Base-by-base conservation (phyloP, 2,888 invertebrate genomes). In the Philaethria dido region DNA sequence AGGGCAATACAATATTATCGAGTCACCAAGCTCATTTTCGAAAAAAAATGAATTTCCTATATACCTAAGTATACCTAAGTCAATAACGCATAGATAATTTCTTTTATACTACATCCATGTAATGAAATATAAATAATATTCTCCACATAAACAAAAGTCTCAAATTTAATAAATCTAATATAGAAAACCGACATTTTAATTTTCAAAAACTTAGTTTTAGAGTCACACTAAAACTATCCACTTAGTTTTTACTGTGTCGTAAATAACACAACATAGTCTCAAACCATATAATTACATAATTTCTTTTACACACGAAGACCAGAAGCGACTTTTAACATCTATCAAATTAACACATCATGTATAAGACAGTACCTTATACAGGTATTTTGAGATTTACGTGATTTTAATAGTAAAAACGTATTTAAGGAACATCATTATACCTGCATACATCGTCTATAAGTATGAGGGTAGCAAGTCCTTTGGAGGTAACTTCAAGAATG, bases 261-360 rank as follows among this genome's bases (percentile, higher is more conserved):
- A 39, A 55, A n/a, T n/a, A n/a, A 55, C 20, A 39, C 20, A 39
- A 20, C 20, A 39, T 14, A 5, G 36, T 14, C 39, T 4, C 39
- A 55, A 36, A 20, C 22, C 42, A 4, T 42, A 57, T 57, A 55
- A 55, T 36, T 57, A 25, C 22, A 22, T 39, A 57, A 25, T 11
- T 57, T 57, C 22, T 57, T 22, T n/a, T 4, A 52, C 29, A 16
- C n/a, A 42, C n/a, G 22, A 57, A 57, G n/a, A 57, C 42, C 42
- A 57, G 57, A 42, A 42, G 57, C 25, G 9, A 25, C 22, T 42
- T 14, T 6, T n/a, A 20, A 42, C n/a, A 36, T 55, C 18, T 39
- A 54, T 54, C 33, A 36, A 55, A 55, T 55, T 57, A 42, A 22
- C 39, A 57, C 22, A 22, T 55, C 20, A 39, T 39, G 16, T 20